Evolutionary conservation across 30 jellyfish, hydroid and myxozoan genomes (phyloP), one percentile per base, ranked within the genome.

Genomic region (Aurelia sp.): DNA sequence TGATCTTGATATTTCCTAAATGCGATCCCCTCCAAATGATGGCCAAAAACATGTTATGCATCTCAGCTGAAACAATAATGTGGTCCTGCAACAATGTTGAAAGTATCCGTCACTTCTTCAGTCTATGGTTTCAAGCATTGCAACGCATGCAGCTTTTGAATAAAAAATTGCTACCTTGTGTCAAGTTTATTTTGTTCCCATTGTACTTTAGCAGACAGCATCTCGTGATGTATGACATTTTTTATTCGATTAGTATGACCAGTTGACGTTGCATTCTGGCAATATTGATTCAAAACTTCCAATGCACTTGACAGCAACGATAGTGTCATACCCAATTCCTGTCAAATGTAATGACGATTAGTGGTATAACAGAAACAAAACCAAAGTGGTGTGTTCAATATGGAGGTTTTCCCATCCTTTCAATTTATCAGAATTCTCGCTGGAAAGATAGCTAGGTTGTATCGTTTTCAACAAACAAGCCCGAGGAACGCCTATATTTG

Each of bases 191-290:
- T 51, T 21, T 74, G 88, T 62, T 93, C 98, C 57, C 97, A 64
- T 65, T 82, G 84, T 7, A 93, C 79, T 27, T 93, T 96, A 11
- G 94, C 87, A 76, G 96, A 87, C 18, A 93, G 66, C 71, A 86
- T 82, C 65, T 93, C 98, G 40, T 93, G 98, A 74, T 93, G 97
- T 27, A 93, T 22, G 22, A 93, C 47, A 72, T 93, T 93, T 69
- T 93, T 93, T 18, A 93, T 86, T 19, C 97, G 83, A n/a, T 84
- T 78, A 8, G 85, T 72, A 23, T 96, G 95, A 53, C 76, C 71
- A 23, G 83, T 94, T 47, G 96, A 85, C 9, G 90, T 88, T 13
- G 96, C 82, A 37, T 83, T 67, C 53, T 37, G 74, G 77, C 83
- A 83, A 63, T 70, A 92, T 62, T 85, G 87, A 59, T 76, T 86